phyloP scores from a whole-genome alignment of 2,797 vertebrate genomes.

The Typhlichthys eigenmanni region DNA sequence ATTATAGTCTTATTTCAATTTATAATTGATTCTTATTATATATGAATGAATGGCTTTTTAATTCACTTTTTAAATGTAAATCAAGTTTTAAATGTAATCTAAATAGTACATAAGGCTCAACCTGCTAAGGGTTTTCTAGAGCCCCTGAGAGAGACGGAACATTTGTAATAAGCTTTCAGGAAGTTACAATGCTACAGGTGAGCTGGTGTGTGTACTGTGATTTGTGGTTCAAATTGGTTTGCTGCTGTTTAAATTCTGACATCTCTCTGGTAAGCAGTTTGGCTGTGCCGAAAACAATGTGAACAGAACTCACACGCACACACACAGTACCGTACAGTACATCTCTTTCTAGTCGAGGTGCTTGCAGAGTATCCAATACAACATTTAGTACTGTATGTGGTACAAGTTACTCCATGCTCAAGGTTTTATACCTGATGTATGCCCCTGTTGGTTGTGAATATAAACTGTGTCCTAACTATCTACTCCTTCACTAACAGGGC shows the following conservation, averaged over 20 bases:
- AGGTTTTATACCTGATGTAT: conserved; percentile 4
- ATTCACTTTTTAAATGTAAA: too few species aligned
- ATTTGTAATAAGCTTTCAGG: not conserved
- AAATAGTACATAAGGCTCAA: too few species aligned
- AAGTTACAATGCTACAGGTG: not conserved
- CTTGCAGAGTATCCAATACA: conserved; percentile 1
- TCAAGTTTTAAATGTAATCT: too few species aligned
- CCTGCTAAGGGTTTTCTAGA: not conserved
- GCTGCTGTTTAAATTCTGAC: not conserved
- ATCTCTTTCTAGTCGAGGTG: conserved; percentile 16
- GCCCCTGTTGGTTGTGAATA: conserved; percentile 34
- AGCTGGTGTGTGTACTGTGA: not conserved
- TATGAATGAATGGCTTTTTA: too few species aligned
- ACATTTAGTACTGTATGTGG: conserved; percentile 6
- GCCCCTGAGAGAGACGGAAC: not conserved
- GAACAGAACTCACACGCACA: too few species aligned
- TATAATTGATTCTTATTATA: too few species aligned
- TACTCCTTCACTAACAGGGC: conserved; percentile 71
- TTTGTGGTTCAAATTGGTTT: not conserved
- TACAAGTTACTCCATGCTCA: not conserved
- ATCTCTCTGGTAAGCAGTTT: conserved; percentile 3
- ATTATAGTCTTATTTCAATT: too few species aligned
- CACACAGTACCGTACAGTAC: not conserved
- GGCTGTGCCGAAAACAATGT: too few species aligned
- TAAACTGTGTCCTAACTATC: conserved; percentile 34